A percentile compares a stretch with the other conserved stretches of the same genome.
phyloP scores from a whole-genome alignment of 30 jellyfish, hydroid and myxozoan genomes.

The Chironex yamaguchii region DNA sequence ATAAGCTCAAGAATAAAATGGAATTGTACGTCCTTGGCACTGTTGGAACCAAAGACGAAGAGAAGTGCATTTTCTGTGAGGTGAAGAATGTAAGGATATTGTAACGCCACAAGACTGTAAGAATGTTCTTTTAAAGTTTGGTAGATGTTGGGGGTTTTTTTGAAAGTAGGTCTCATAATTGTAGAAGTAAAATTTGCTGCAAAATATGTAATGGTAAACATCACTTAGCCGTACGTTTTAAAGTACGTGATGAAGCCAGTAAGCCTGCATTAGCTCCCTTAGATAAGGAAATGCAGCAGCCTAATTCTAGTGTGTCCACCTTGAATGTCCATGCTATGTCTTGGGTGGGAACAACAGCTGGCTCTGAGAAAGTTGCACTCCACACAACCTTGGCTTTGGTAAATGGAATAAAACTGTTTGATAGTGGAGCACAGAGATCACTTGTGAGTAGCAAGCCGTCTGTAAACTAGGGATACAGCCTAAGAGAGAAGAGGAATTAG shows the following conservation, averaged over 20 bases:
- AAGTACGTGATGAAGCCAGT: too few species aligned
- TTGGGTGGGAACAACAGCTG: conserved; percentile 57
- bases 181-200: not conserved
- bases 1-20: too few species aligned
- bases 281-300: conserved; percentile 1
- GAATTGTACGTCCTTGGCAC: too few species aligned
- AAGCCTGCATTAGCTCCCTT: not conserved
- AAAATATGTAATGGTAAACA: not conserved
- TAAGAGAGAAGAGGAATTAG: conserved; percentile 33
- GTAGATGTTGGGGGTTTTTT: not conserved
- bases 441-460: conserved; percentile 12
- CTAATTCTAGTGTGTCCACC: conserved; percentile 55
- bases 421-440: conserved; percentile 41
- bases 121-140: not conserved
- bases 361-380: conserved; percentile 24
- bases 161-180: not conserved
- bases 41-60: conserved; percentile 16
- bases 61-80: conserved; percentile 12
- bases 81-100: conserved; percentile 11
- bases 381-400: conserved; percentile 23
- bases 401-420: conserved; percentile 20
- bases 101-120: not conserved
- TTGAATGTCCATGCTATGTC: conserved; percentile 38
- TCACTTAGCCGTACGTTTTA: not conserved
- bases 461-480: conserved; percentile 4